These are phyloP conservation scores for Diachasma alloeum DNA, from an alignment of 1,140 invertebrate genomes.

Conservation along the genomic window DNA sequence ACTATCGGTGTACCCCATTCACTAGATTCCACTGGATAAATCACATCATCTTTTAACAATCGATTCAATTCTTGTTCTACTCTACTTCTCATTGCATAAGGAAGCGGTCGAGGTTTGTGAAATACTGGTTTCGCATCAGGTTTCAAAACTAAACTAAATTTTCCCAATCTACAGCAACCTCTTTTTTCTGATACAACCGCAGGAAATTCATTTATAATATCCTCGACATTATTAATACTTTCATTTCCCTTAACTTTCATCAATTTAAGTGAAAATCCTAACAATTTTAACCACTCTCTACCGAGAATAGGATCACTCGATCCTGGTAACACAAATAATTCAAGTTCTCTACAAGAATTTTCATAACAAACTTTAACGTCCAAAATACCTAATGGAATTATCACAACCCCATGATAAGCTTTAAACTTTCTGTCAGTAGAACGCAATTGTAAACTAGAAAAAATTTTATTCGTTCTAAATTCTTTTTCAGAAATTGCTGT, in stretches of 20 bases:
- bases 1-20: constrained; percentile 56
- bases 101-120: constrained; percentile 35
- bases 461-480: too few relatives aligned
- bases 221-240: not conserved
- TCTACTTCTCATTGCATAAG: constrained; percentile 37
- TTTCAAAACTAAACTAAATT: not conserved
- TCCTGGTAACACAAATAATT: not conserved
- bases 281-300: not conserved
- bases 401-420: too few relatives aligned
- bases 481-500: not conserved
- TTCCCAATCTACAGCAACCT: not conserved
- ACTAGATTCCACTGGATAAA: constrained; percentile 43
- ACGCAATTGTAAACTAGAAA: too few relatives aligned
- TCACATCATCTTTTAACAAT: constrained; percentile 36
- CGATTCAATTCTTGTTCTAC: constrained; percentile 42
- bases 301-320: not conserved
- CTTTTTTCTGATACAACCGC: not conserved
- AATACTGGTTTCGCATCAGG: not conserved
- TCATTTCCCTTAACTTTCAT: not conserved
- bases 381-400: too few relatives aligned
- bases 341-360: not conserved
- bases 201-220: not conserved
- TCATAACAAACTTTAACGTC: too few relatives aligned
- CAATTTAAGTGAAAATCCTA: not conserved
- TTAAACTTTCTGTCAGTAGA: too few relatives aligned